phyloP scores from a whole-genome alignment of 2,797 vertebrate genomes.

The Ctenosaura bakeri region DNA sequence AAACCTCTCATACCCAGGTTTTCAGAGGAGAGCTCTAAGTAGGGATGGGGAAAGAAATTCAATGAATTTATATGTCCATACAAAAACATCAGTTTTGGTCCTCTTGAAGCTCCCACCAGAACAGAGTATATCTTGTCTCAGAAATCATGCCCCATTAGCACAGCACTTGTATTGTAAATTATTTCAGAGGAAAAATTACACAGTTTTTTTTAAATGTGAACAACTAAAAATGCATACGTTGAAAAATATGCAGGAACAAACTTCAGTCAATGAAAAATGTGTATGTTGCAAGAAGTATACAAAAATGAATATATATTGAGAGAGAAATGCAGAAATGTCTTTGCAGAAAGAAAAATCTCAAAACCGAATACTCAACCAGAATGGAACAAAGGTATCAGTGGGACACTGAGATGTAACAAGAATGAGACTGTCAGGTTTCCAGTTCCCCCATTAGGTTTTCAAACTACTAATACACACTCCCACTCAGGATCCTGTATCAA shows the following conservation, averaged over 20 bases:
- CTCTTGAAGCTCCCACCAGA: background rate
- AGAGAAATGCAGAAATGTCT: background rate
- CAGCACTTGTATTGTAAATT: too few species aligned
- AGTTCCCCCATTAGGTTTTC: background rate
- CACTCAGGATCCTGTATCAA: background rate
- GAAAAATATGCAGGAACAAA: background rate
- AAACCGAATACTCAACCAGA: background rate
- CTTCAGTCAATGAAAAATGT: background rate
- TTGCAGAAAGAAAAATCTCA: background rate
- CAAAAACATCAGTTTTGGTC: too few species aligned
- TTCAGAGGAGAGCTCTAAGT: too few species aligned
- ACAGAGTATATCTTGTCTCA: background rate
- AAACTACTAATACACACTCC: background rate
- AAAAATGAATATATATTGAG: background rate
- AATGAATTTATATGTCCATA: too few species aligned
- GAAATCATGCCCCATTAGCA: too few species aligned
- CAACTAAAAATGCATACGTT: too few species aligned
- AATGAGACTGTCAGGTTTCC: background rate
- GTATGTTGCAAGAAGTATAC: background rate
- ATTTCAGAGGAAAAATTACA: background rate
- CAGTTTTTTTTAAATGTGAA: background rate
- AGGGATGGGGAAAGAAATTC: too few species aligned
- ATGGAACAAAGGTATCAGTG: background rate
- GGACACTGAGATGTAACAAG: background rate
- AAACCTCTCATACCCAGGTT: too few species aligned